Evolutionary conservation across 2,797 vertebrate genomes (phyloP).

Genomic region (Poecilia wingei): DNA sequence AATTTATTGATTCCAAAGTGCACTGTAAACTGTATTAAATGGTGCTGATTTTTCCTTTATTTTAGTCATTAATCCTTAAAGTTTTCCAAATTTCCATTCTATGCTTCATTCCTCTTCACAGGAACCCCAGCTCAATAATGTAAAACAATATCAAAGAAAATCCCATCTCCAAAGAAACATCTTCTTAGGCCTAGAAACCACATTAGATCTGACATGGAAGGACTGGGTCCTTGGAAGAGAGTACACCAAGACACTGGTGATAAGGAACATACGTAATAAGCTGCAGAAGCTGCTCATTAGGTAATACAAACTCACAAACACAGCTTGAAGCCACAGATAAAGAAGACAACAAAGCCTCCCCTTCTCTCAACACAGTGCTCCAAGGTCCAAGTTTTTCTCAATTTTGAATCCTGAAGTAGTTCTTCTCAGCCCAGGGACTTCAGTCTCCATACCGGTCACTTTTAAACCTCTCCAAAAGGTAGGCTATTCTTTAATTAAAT

Average conservation of each 20-base stretch:
- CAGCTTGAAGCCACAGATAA: neutral
- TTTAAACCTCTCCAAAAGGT: constrained; percentile 90
- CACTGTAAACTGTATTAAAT: neutral
- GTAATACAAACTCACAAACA: constrained; percentile 66
- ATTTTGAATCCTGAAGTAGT: constrained; percentile 81
- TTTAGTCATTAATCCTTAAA: neutral
- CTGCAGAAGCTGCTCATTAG: constrained; percentile 87
- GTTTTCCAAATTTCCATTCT: neutral
- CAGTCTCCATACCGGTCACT: constrained; percentile 83
- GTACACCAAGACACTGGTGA: constrained; percentile 81
- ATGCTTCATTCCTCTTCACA: constrained; percentile 6
- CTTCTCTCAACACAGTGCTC: constrained; percentile 74
- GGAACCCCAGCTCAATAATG: constrained; percentile 14
- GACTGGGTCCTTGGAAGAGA: constrained; percentile 86
- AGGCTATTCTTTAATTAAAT: constrained; percentile 25
- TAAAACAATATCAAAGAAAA: constrained; percentile 29
- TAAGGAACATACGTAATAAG: constrained; percentile 87
- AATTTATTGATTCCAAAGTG: no score
- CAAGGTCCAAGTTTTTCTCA: constrained; percentile 85
- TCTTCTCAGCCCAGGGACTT: constrained; percentile 87
- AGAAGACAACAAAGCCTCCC: neutral
- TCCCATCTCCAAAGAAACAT: constrained; percentile 57
- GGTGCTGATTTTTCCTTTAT: neutral
- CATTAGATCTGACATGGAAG: constrained; percentile 84
- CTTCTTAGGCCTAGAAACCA: constrained; percentile 86